Evolutionary conservation across 2,888 invertebrate species (phyloP), one percentile per base, ranked within the genome.

Genomic region (Andricus quercusramuli): DNA sequence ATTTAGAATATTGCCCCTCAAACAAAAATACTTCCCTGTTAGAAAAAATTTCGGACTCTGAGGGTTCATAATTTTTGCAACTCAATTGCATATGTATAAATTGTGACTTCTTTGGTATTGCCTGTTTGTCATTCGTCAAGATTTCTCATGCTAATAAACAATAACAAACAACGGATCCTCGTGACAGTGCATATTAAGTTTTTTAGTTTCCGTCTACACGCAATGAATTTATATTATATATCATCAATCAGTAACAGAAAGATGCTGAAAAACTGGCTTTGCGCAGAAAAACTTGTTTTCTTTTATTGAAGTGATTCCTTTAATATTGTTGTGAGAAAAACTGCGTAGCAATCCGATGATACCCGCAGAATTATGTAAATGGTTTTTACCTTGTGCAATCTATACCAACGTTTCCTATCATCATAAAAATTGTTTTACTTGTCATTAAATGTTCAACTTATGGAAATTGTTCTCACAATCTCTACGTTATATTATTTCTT

Each of bases 111-210:
- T 47, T 47, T 15, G 13, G 47, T 47, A 15, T 47, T 59, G 56
- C 56, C 5, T n/a, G 56, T 59, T 22, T 11, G n/a, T n/a, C 56
- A 59, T 22, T 59, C 56, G n/a, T n/a, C 56, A 59, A n/a, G 20
- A 59, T 59, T 59, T 59, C 11, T 22, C 56, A 59, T 59, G 56
- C 20, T 22, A 20, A 22, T 59, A 22, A 59, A 59, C n/a, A 59
- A 59, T 22, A 22, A 59, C 56, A 59, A 59, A 59, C n/a, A 5
- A 59, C n/a, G n/a, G 56, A n/a, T 59, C n/a, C n/a, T 59, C 56
- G 56, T 59, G 56, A 59, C n/a, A n/a, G 56, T 59, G 56, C n/a
- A 59, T n/a, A 59, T n/a, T 59, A 59, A 59, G 56, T 59, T 59
- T 59, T 59, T 59, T 47, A n/a, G 8, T n/a, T 59, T 47, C 47